These are phyloP conservation scores for Castor canadensis DNA, from an alignment of 2,113 vertebrate species.

Conservation along the genomic window DNA sequence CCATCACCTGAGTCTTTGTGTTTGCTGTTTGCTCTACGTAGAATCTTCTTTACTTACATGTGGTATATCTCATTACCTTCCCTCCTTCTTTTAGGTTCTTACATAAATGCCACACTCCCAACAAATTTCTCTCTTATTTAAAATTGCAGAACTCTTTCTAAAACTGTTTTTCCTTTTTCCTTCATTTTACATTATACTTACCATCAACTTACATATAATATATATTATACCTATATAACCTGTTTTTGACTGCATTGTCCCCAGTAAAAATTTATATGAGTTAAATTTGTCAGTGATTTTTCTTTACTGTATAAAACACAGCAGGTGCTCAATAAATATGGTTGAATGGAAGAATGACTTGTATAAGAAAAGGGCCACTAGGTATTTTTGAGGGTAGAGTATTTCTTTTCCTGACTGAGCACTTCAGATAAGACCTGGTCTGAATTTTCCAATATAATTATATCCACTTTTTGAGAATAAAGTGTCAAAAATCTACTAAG, in stretches of 20 bases:
- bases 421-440: not conserved
- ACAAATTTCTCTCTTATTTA: not conserved
- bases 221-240: not conserved
- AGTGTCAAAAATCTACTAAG: not conserved
- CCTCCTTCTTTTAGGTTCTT: not conserved
- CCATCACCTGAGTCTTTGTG: not conserved
- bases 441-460: conserved; percentile 4
- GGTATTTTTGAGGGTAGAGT: not conserved
- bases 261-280: not conserved
- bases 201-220: not conserved
- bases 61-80: not conserved
- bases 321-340: not conserved
- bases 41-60: not conserved
- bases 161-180: not conserved
- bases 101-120: not conserved
- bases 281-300: not conserved
- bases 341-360: not conserved
- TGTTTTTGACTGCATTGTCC: not conserved
- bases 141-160: not conserved
- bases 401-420: not conserved
- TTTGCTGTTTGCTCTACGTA: not conserved
- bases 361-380: not conserved
- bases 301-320: not conserved
- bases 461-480: not conserved
- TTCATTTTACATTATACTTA: not conserved